These are phyloP conservation scores for Cephus cinctus DNA, from an alignment of 1,140 invertebrate species.

Conservation along the genomic window DNA sequence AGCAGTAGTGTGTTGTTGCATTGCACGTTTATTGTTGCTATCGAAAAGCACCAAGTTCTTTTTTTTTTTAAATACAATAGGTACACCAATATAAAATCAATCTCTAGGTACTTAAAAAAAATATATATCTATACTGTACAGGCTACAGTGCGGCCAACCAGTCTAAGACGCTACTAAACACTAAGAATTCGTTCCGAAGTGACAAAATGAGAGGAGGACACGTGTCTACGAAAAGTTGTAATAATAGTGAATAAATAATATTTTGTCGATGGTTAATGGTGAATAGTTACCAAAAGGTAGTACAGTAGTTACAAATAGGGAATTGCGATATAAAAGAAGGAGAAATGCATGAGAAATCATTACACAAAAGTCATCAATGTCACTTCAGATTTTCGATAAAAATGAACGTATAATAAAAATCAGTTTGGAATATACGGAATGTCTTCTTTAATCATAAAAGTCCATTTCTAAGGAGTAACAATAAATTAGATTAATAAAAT, in stretches of 20 bases:
- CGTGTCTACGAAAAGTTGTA: not conserved
- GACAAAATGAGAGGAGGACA: not conserved
- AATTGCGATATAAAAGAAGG: no score
- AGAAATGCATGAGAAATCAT: no score
- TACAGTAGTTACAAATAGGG: no score
- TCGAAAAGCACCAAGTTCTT: slow-evolving; percentile 8
- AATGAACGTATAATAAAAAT: no score
- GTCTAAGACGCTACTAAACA: not conserved
- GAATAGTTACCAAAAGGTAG: no score
- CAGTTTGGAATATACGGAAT: no score
- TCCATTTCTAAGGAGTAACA: not conserved
- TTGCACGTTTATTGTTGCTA: slow-evolving; percentile 42
- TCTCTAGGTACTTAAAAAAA: not conserved
- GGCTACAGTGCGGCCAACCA: not conserved
- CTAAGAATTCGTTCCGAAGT: not conserved
- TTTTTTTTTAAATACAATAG: slow-evolving; percentile 7
- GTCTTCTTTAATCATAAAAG: no score
- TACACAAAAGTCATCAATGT: no score
- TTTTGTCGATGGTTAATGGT: no score
- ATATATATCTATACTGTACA: not conserved
- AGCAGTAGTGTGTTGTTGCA: slow-evolving; percentile 36
- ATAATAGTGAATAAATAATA: no score
- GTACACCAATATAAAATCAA: slow-evolving; percentile 7
- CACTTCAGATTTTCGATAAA: no score
- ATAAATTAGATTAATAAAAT: not conserved